Evolutionary conservation across 2,797 vertebrate species (phyloP).

Genomic region (Manis pentadactyla): DNA sequence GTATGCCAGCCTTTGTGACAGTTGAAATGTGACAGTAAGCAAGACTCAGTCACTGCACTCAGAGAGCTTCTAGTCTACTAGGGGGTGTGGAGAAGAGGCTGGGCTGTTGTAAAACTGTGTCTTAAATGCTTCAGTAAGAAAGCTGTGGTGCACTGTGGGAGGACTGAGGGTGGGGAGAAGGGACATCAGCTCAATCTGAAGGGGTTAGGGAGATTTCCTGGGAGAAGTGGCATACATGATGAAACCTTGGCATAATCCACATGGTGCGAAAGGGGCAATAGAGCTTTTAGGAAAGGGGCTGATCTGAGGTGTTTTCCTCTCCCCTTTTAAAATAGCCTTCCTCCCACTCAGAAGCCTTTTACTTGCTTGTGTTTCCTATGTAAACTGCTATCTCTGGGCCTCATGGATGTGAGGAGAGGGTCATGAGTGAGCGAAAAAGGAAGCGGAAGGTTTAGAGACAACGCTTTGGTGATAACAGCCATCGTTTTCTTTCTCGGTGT

Average conservation of each 20-base stretch:
- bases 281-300: neutral
- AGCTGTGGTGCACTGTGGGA: neutral
- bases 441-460: neutral
- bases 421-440: neutral
- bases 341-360: neutral
- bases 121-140: neutral
- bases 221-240: neutral
- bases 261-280: neutral
- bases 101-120: neutral
- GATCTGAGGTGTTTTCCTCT: neutral
- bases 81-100: neutral
- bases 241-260: neutral
- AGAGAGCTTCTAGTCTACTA: neutral
- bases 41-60: neutral
- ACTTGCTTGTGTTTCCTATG: neutral
- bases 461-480: neutral
- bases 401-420: neutral
- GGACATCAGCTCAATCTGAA: neutral
- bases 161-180: neutral
- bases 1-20: neutral
- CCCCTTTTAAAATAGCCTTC: neutral
- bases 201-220: neutral
- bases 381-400: neutral
- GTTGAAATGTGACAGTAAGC: neutral
- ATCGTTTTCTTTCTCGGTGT: neutral